Base-by-base conservation (phyloP, 2,797 vertebrate genomes). In the Rhynchonycteris naso region DNA sequence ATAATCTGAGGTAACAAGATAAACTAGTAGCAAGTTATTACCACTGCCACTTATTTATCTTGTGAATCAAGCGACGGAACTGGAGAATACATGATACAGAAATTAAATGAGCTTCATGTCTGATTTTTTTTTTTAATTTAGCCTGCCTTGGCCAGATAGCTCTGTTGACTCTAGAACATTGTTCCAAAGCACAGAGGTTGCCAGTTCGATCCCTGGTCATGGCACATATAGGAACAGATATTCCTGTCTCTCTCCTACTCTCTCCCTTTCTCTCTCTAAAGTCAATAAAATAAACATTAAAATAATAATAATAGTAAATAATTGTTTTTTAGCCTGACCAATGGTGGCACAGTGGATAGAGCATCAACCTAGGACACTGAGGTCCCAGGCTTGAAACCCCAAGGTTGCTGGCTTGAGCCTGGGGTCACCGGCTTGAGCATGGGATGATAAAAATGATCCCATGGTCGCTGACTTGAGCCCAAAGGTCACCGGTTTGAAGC, bases 1-100 rank as follows among this genome's bases (percentile, higher is more conserved):
- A 65, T 69, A 95, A 82, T 92, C 28, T 79, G 65, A 90, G n/a
- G 63, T 87, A 68, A 79, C 0, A 65, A 87, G 35, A 89, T 88
- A 84, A 90, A 58, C 21, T 78, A 35, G 68, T 92, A 71, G 54
- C 80, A 79, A 91, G 30, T 54, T 54, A 80, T 68, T 87, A 90
- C 56, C 61, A 80, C 26, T 85, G 63, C 16, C 43, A 61, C 52
- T 12, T 38, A 50, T 52, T 92, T 93, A 59, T 56, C 33, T 87
- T 88, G 30, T 81, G 5, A 65, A 61, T 65, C 18, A 38, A 79
- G 22, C 9, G 75, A 63, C n/a, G 38, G 65, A 88, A 86, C 90
- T 68, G 30, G 35, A 93, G 26, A 87, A 79, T 50, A 35, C 2
- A 83, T 81, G 81, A 71, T 68, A 71, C 12, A 84, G 47, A 86